Base-by-base conservation (phyloP, 2,888 invertebrate species). In the Busseola fusca region DNA sequence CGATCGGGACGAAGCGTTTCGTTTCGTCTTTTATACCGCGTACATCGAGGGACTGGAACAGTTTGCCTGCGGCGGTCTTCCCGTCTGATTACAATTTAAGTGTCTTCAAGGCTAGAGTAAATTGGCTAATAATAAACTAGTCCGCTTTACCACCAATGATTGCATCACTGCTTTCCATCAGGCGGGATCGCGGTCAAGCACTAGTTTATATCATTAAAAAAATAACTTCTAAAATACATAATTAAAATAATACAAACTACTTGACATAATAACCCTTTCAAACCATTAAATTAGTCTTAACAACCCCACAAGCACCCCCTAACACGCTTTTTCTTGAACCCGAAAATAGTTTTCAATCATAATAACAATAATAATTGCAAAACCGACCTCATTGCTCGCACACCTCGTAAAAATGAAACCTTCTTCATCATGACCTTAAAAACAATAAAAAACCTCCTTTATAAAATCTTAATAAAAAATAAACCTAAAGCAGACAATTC, bases 291-390 rank as follows among this genome's bases (percentile, higher is more conserved):
- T 50, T 30, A 58, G 16, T 57, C 40, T 14, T 42, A 10, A 9
- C 25, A 16, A 59, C 25, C 25, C 27, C 21, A 6, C 37, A 27
- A 52, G 27, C 27, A 45, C 52, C 34, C 16, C n/a, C n/a, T 5
- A 27, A 50, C 14, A 52, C 14, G 21, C 25, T n/a, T 72, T 48
- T 10, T 10, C 25, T 25, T 12, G 21, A 59, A 72, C 37, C 48
- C 25, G 9, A 42, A 72, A 59, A 52, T 72, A 25, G 42, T 34
- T 71, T 58, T 12, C 16, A 59, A 42, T 48, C 45, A 56, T 71
- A 45, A n/a, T 40, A 30, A 16, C 7, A 34, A 34, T n/a, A n/a
- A n/a, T 21, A 40, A 52, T 40, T 68, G n/a, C 14, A 52, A 25
- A 30, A 21, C n/a, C n/a, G 12, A 9, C 9, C 34, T 16, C 5